Evolutionary conservation across 2,888 invertebrate genomes (phyloP), one percentile per base, ranked within the genome.

Genomic region (Apodemia mormo): DNA sequence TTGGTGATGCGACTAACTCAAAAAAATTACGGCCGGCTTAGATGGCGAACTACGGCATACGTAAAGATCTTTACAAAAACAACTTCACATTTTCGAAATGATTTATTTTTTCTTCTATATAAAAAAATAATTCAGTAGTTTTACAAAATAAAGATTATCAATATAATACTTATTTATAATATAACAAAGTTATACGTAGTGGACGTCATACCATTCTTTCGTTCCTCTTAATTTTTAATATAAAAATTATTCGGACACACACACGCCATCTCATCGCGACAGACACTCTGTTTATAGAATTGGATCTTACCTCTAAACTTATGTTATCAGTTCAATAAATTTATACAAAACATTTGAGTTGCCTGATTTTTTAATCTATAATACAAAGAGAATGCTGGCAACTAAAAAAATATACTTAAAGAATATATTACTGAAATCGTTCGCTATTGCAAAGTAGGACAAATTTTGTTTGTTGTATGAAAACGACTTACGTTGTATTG

Each of bases 141-240:
- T 86, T 90, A 90, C 81, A 87, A 86, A 88, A 88, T 88, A 89
- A 87, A 85, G 83, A 86, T 89, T 91, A 90, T 90, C 86, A 86
- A 85, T 90, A 90, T 89, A 92, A 90, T 91, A 92, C 92, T 81
- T 80, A 79, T 45, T 45, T 45, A 45, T 45, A 45, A 45, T 45
- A 45, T 76, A 87, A 89, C 82, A 80, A 83, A 83, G 81, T 82
- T 84, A 85, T 81, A 83, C 81, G 80, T 85, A 84, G 83, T 90
- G 90, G 90, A 90, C 90, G 90, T 81, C 79, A 85, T 81, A 86
- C 83, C 89, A 89, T 85, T 86, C 88, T 87, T 83, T 80, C 88
- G 73, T 76, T 85, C 90, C 90, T 85, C 77, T 73, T 85, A 92
- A 92, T 90, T 89, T 92, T 92, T 92, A 92, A 92, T 92, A 92